Conservation (phyloP, 53 echinoderm and acorn worm species). For the Arbacia lixula region DNA sequence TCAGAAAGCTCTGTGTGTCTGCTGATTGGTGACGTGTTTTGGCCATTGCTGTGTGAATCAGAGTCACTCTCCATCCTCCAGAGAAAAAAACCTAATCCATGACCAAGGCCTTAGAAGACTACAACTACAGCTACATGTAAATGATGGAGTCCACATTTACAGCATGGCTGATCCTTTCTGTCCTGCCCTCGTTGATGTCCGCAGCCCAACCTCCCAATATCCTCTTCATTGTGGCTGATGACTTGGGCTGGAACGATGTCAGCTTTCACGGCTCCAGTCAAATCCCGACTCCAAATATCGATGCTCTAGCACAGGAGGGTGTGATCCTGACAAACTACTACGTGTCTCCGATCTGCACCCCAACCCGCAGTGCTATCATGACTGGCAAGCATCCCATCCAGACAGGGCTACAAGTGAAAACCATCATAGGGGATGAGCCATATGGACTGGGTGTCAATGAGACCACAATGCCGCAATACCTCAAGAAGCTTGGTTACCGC, state of each 20-base stretch:
- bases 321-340: constrained; percentile 89
- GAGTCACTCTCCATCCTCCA: too few relatives aligned
- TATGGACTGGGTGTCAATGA: constrained; percentile 81
- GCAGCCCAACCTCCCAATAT: constrained; percentile 63
- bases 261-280: constrained; percentile 93
- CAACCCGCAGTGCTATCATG: constrained; percentile 69
- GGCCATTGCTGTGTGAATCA: too few relatives aligned
- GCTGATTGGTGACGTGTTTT: too few relatives aligned
- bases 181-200: too few relatives aligned
- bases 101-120: too few relatives aligned
- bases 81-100: too few relatives aligned
- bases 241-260: constrained; percentile 96
- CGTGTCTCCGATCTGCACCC: constrained; percentile 77
- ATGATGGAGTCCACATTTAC: too few relatives aligned
- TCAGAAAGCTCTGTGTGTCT: too few relatives aligned
- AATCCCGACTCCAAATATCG: constrained; percentile 92
- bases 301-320: constrained; percentile 77
- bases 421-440: constrained; percentile 66
- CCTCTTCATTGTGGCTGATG: constrained; percentile 81
- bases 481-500: constrained; percentile 70
- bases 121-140: too few relatives aligned
- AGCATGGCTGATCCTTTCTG: too few relatives aligned
- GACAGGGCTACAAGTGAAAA: constrained; percentile 75
- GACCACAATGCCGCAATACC: constrained; percentile 74
- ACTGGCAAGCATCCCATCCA: constrained; percentile 72